These are phyloP conservation scores for Pyrgus malvae DNA, from an alignment of 2,888 invertebrate species.

Conservation along the genomic window DNA sequence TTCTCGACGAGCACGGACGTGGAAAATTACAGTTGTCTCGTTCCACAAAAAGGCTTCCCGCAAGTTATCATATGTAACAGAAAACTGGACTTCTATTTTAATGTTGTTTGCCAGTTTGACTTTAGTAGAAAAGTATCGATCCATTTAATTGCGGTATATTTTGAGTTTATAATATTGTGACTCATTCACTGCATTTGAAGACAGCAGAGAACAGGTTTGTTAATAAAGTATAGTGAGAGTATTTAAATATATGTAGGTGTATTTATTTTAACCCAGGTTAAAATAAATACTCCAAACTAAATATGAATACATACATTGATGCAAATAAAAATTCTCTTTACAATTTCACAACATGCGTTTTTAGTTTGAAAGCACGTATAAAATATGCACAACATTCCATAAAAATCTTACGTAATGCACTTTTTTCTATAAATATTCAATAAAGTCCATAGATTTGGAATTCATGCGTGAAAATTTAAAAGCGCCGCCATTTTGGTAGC, in stretches of 20 bases:
- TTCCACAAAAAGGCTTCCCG: constrained; percentile 34
- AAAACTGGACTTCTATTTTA: constrained; percentile 20
- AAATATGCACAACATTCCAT: background rate
- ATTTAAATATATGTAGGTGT: no score
- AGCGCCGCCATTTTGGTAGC: constrained; percentile 34
- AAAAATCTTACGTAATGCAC: constrained; percentile 6
- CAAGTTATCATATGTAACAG: constrained; percentile 28
- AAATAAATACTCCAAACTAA: no score
- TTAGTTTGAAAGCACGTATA: no score
- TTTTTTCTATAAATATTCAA: constrained; percentile 25
- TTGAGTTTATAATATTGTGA: no score
- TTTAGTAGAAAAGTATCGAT: background rate
- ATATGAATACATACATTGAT: no score
- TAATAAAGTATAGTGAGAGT: no score
- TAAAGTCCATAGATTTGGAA: constrained; percentile 17
- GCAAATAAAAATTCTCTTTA: no score
- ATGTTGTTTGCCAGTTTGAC: constrained; percentile 11
- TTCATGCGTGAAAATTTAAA: constrained; percentile 47
- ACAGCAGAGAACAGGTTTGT: no score
- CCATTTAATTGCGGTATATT: no score
- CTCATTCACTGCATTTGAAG: no score
- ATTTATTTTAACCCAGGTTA: no score
- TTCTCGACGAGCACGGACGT: constrained; percentile 53
- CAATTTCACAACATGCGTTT: no score
- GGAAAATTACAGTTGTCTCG: constrained; percentile 65